Evolutionary conservation across 2,888 invertebrate genomes (phyloP).

Genomic region (Cosmia pyralina): DNA sequence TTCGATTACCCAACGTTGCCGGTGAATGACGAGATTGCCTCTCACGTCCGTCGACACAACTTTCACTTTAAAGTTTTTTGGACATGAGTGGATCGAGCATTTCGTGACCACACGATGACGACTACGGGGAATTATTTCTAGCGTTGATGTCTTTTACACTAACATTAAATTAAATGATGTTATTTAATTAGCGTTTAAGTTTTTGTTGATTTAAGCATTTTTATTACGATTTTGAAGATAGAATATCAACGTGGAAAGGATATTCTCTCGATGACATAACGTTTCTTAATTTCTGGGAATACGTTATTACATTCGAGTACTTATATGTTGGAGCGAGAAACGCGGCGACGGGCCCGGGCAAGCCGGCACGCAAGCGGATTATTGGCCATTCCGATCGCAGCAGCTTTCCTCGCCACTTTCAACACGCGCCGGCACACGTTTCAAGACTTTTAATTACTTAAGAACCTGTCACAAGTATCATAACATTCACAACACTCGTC

Average conservation of each 20-base stretch:
- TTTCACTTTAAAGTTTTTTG: conserved; percentile 88
- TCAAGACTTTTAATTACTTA: conserved; percentile 84
- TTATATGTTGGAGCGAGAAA: conserved; percentile 61
- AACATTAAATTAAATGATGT: neutral
- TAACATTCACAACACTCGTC: conserved; percentile 56
- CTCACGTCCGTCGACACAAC: conserved; percentile 79
- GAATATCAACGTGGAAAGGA: conserved; percentile 10
- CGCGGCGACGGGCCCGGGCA: conserved; percentile 63
- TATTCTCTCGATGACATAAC: conserved; percentile 38
- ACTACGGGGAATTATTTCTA: conserved; percentile 43
- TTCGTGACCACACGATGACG: conserved; percentile 59
- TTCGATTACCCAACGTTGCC: conserved; percentile 82
- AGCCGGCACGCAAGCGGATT: conserved; percentile 78
- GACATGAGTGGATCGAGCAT: conserved; percentile 68
- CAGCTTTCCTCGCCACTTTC: conserved; percentile 89
- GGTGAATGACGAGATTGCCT: conserved; percentile 83
- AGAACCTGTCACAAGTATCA: conserved; percentile 70
- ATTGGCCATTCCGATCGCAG: conserved; percentile 82
- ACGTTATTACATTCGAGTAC: conserved; percentile 42
- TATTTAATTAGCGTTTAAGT: neutral
- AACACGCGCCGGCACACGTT: conserved; percentile 78
- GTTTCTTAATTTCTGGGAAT: conserved; percentile 48
- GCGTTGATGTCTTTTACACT: conserved; percentile 33
- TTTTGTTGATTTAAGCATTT: neutral
- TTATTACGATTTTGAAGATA: neutral